These are phyloP conservation scores for Danio albolineatus DNA, from an alignment of 2,797 vertebrate genomes.

Conservation along the genomic window DNA sequence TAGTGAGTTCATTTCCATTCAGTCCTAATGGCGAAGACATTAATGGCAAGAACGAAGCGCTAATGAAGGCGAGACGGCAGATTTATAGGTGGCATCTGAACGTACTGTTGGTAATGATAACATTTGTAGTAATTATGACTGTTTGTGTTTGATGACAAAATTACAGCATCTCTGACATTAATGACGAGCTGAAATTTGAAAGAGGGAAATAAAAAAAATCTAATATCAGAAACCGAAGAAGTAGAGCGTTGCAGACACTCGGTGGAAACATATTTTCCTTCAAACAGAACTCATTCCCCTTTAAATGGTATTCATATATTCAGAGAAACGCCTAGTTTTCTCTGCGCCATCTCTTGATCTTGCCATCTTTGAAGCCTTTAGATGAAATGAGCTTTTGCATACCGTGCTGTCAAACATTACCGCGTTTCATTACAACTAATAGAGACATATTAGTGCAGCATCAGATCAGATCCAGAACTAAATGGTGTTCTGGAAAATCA, in stretches of 20 bases:
- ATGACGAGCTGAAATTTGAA: constrained; percentile 15
- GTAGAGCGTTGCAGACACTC: constrained; percentile 4
- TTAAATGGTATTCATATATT: constrained; percentile 74
- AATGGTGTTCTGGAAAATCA: constrained; percentile 21
- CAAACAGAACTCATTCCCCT: constrained; percentile 40
- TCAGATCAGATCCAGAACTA: constrained; percentile 38
- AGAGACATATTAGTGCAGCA: constrained; percentile 66
- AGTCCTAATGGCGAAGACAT: constrained; percentile 47
- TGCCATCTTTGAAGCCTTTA: constrained; percentile 61
- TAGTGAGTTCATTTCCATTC: constrained; percentile 5
- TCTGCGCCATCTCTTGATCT: constrained; percentile 65
- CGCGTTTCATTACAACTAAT: constrained; percentile 57
- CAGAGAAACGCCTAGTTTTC: constrained; percentile 63
- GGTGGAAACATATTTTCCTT: constrained; percentile 42
- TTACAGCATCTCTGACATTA: constrained; percentile 18
- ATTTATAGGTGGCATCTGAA: constrained; percentile 25
- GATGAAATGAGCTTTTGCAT: constrained; percentile 60
- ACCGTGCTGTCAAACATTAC: constrained; percentile 49
- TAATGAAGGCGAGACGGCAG: constrained; percentile 32
- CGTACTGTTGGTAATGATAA: constrained; percentile 28
- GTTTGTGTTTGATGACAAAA: constrained; percentile 11
- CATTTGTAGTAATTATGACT: constrained; percentile 40
- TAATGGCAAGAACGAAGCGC: constrained; percentile 67
- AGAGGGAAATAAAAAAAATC: constrained; percentile 5
- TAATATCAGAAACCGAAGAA: not conserved